Base-by-base conservation (phyloP, 2,888 invertebrate species). In the Megastigmus dorsalis region DNA sequence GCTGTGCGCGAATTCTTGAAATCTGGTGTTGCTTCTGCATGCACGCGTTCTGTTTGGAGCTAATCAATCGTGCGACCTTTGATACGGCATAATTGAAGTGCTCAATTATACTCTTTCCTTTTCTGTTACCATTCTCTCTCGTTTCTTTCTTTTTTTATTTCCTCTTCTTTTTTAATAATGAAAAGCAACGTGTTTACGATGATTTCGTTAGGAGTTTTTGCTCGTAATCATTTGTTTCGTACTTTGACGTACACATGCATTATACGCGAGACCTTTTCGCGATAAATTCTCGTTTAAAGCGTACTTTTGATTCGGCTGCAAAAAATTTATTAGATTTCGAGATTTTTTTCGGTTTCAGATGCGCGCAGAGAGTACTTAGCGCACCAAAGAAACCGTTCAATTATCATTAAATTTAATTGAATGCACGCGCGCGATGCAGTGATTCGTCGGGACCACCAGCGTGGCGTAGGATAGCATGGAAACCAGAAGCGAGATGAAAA, bases 361-460 rank as follows among this genome's bases (percentile, higher is more conserved):
- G 13, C 13, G 23, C 48, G 23, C 20, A 36, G 7, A 33, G 54
- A 70, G 15, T 54, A n/a, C n/a, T n/a, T n/a, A n/a, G n/a, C n/a
- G n/a, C n/a, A n/a, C n/a, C n/a, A n/a, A n/a, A n/a, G n/a, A n/a
- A n/a, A n/a, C n/a, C n/a, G n/a, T 45, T 43, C 55, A 54, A 36
- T 54, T 30, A 15, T 62, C 52, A 59, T 69, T 52, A 69, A 52
- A 33, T 43, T 41, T 69, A 69, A 69, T 60, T 52, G 60, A 52
- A 41, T 26, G 33, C 38, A 20, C 41, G 33, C 13, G 18, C 28
- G 18, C 3, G 50, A 52, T 41, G 15, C 18, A n/a, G 18, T 5
- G 50, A 52, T 41, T 18, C 18, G 13, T 15, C n/a, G n/a, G n/a
- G 48, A 59, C 50, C 59, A 28, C 59, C 57, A 36, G 13, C 38